These are phyloP conservation scores for Timandra comae DNA, from an alignment of 2,888 invertebrate species.

Conservation along the genomic window DNA sequence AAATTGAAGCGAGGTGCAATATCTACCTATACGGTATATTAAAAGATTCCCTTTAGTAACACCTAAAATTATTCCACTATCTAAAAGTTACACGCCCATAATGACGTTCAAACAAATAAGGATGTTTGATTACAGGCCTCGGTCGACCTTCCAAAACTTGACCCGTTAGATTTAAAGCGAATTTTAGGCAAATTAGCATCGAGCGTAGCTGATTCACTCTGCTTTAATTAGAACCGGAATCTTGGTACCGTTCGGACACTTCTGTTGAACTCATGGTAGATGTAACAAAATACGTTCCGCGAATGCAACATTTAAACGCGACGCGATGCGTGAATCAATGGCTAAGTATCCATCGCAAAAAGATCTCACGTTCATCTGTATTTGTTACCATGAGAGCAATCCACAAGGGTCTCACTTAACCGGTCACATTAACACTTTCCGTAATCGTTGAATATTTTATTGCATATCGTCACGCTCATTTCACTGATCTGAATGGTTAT, in stretches of 20 bases:
- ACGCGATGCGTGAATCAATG: slow-evolving; percentile 40
- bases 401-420: slow-evolving; percentile 24
- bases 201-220: slow-evolving; percentile 51
- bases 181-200: slow-evolving; percentile 60
- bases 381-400: slow-evolving; percentile 17
- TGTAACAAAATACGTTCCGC: slow-evolving; percentile 52
- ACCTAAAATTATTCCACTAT: not conserved
- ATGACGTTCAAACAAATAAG: slow-evolving; percentile 20
- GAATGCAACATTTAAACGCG: slow-evolving; percentile 49
- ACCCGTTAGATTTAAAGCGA: slow-evolving; percentile 48
- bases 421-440: slow-evolving; percentile 32
- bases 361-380: slow-evolving; percentile 22
- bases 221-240: slow-evolving; percentile 66
- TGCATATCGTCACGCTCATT: slow-evolving; percentile 34
- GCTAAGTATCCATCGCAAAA: slow-evolving; percentile 26
- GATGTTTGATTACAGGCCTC: not conserved
- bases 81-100: slow-evolving; percentile 2
- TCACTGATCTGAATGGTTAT: slow-evolving; percentile 32
- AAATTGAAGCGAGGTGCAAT: slow-evolving; percentile 30
- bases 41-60: not conserved
- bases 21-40: slow-evolving; percentile 1
- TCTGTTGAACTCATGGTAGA: slow-evolving; percentile 39
- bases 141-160: slow-evolving; percentile 31
- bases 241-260: slow-evolving; percentile 52
- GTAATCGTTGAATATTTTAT: slow-evolving; percentile 41